These are phyloP conservation scores for Falco cherrug DNA, from an alignment of 2,797 vertebrate genomes.

Conservation along the genomic window DNA sequence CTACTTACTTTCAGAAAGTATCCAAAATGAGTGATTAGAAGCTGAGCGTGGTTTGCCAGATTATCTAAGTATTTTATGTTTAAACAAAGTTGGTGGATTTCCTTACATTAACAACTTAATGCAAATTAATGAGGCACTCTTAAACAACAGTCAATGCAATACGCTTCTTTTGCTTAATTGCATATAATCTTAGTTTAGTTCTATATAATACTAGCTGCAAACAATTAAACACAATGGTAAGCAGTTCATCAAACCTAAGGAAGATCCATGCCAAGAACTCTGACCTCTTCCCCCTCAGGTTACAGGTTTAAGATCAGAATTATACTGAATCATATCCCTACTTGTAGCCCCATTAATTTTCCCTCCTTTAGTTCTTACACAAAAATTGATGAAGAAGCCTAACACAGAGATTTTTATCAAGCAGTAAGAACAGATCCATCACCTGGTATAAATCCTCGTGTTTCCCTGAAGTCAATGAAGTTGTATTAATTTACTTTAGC, in stretches of 20 bases:
- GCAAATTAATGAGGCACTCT: slow-evolving; percentile 55
- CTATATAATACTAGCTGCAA: slow-evolving; percentile 59
- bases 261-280: slow-evolving; percentile 52
- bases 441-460: slow-evolving; percentile 4
- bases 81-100: background rate
- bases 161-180: slow-evolving; percentile 54
- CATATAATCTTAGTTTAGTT: slow-evolving; percentile 68
- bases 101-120: slow-evolving; percentile 43
- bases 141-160: slow-evolving; percentile 5
- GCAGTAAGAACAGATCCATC: slow-evolving; percentile 30
- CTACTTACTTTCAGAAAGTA: background rate
- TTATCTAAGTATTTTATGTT: slow-evolving; percentile 24
- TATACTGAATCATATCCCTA: slow-evolving; percentile 37
- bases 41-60: background rate
- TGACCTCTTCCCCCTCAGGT: slow-evolving; percentile 33
- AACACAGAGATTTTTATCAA: slow-evolving; percentile 59
- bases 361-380: background rate
- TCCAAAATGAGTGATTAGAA: background rate
- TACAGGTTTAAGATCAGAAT: slow-evolving; percentile 30
- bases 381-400: slow-evolving; percentile 54
- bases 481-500: slow-evolving; percentile 40
- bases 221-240: slow-evolving; percentile 65
- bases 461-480: background rate
- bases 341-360: slow-evolving; percentile 26
- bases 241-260: slow-evolving; percentile 68